phyloP scores from a whole-genome alignment of 2,888 invertebrate genomes.

The Cosmopolites sordidus region DNA sequence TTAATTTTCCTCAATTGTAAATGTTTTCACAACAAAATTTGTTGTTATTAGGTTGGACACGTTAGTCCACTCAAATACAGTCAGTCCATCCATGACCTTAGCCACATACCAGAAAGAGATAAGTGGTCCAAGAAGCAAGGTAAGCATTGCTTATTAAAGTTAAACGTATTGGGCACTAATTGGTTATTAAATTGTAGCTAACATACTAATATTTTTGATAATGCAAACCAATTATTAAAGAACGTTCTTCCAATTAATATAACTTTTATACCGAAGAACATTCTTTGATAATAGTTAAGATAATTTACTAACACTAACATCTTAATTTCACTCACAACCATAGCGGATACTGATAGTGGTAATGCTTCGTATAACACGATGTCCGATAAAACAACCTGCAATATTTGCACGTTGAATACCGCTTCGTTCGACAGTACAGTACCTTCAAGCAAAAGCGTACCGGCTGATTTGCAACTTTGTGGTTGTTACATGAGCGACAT shows the following conservation, averaged over 20 bases:
- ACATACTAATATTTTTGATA: too few relatives aligned
- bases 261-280: too few relatives aligned
- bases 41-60: slow-evolving; percentile 62
- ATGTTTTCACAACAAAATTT: slow-evolving; percentile 3
- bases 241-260: too few relatives aligned
- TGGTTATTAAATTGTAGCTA: too few relatives aligned
- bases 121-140: slow-evolving; percentile 40
- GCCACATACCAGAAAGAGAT: slow-evolving; percentile 60
- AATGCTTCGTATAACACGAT: slow-evolving; percentile 21
- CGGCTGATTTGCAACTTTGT: slow-evolving; percentile 45
- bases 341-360: slow-evolving; percentile 17
- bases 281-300: background rate
- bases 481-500: slow-evolving; percentile 47
- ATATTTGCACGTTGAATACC: slow-evolving; percentile 12
- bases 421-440: background rate
- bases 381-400: slow-evolving; percentile 12
- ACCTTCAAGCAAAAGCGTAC: slow-evolving; percentile 38
- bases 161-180: too few relatives aligned
- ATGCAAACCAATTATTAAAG: too few relatives aligned
- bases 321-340: background rate
- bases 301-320: slow-evolving; percentile 1
- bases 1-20: background rate
- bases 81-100: slow-evolving; percentile 82
- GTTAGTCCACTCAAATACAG: slow-evolving; percentile 76
- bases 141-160: slow-evolving; percentile 19